phyloP scores from a whole-genome alignment of 2,113 vertebrate genomes.

The Cynocephalus volans region DNA sequence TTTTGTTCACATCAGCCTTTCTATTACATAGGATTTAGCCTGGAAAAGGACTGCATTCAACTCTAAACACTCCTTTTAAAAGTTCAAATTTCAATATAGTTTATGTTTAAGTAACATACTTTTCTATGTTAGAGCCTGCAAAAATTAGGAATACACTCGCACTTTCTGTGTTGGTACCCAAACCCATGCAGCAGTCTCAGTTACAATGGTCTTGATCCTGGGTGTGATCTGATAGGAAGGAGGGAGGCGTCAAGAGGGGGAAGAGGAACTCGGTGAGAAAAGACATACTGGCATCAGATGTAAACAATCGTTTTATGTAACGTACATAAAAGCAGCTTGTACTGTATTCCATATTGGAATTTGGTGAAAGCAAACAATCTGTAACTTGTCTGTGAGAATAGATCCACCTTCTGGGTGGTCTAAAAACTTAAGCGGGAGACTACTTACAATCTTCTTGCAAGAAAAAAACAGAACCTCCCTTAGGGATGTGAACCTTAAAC shows the following conservation, averaged over 20 bases:
- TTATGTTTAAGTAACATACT: not conserved
- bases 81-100: constrained; percentile 17
- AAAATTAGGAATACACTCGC: not conserved
- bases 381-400: constrained; percentile 33
- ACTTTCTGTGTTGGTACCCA: not conserved
- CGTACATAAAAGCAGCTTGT: not conserved
- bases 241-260: not conserved
- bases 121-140: not conserved
- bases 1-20: not conserved
- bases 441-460: not conserved
- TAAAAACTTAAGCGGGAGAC: constrained; percentile 4
- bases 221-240: not conserved
- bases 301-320: not conserved
- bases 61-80: constrained; percentile 24
- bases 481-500: not conserved
- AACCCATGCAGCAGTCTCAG: not conserved
- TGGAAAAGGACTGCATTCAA: not conserved
- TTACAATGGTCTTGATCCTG: not conserved
- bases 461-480: not conserved
- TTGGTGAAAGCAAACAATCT: constrained; percentile 61
- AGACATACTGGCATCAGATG: not conserved
- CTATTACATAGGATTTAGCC: not conserved
- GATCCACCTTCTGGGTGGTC: constrained; percentile 32
- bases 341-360: not conserved
- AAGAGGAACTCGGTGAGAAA: not conserved